Evolutionary conservation across 2,113 vertebrate genomes (phyloP).

Genomic region (Asarcornis scutulata): DNA sequence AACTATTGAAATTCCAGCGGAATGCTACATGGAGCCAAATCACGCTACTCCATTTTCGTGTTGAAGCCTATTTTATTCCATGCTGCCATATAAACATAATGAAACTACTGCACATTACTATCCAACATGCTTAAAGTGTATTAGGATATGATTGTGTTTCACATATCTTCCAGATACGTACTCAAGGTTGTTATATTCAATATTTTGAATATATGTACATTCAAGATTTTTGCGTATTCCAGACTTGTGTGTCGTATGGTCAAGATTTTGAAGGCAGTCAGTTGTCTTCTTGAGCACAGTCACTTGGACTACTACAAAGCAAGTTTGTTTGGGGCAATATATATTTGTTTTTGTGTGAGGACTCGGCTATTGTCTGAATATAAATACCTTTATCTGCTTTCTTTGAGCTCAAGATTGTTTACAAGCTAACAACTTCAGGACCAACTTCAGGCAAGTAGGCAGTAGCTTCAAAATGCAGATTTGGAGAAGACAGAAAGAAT

Average conservation of each 20-base stretch:
- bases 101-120: not conserved
- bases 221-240: not conserved
- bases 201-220: not conserved
- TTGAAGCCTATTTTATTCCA: not conserved
- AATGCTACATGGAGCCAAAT: not conserved
- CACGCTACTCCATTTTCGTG: not conserved
- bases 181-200: not conserved
- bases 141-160: not conserved
- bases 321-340: not conserved
- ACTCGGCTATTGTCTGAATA: not conserved
- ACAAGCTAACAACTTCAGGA: not conserved
- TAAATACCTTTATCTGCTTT: not conserved
- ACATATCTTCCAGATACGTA: not conserved
- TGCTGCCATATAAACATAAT: not conserved
- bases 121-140: not conserved
- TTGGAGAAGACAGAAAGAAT: not conserved
- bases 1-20: not conserved
- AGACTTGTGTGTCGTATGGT: not conserved
- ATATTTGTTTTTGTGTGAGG: rapidly evolving
- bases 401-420: not conserved
- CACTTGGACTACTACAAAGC: not conserved
- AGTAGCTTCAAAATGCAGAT: not conserved
- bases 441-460: not conserved
- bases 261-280: not conserved
- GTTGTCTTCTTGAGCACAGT: not conserved